phyloP scores from a whole-genome alignment of 2,113 vertebrate species.

The Otocyon megalotis region DNA sequence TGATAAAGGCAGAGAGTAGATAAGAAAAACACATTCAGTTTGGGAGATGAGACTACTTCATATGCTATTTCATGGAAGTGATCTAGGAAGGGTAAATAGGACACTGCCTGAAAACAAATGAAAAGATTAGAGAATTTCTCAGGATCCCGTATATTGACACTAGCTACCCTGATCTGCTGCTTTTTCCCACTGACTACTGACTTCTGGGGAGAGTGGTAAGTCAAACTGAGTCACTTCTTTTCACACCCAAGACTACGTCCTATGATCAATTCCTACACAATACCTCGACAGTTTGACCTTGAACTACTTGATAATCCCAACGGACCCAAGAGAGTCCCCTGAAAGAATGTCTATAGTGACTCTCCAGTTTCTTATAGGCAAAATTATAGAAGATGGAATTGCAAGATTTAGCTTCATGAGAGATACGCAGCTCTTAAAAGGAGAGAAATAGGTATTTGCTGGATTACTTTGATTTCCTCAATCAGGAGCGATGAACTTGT shows the following conservation, averaged over 20 bases:
- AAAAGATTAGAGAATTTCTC: neutral
- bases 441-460: neutral
- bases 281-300: neutral
- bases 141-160: neutral
- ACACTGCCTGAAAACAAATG: neutral
- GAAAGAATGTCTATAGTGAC: neutral
- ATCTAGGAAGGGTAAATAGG: neutral
- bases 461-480: neutral
- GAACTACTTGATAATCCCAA: neutral
- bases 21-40: neutral
- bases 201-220: neutral
- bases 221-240: neutral
- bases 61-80: neutral
- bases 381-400: neutral
- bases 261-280: neutral
- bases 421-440: neutral
- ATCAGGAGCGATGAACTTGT: neutral
- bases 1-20: neutral
- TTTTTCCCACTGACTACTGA: neutral
- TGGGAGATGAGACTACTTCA: neutral
- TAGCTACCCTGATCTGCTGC: neutral
- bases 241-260: neutral
- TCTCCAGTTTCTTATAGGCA: neutral
- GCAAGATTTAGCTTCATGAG: neutral
- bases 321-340: neutral